Evolutionary conservation across 2,797 vertebrate genomes (phyloP), one percentile per base, ranked within the genome.

Genomic region (Tapirus indicus): DNA sequence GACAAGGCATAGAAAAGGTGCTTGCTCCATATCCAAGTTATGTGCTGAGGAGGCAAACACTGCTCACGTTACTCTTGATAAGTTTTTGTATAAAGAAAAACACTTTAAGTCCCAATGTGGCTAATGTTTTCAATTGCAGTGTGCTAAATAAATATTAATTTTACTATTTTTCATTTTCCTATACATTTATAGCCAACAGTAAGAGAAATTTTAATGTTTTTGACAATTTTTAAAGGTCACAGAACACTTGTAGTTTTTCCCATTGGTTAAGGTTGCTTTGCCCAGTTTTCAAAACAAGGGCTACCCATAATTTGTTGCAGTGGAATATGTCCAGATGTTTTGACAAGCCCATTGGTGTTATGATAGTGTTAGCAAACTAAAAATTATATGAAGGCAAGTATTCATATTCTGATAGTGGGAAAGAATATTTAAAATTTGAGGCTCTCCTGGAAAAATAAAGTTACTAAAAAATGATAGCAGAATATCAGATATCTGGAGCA

Each of bases 371-470:
- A 87, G 27, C n/a, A 91, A 93, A 74, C 44, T 79, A 78, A 93
- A 93, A 58, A 47, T 80, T 71, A 29, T 41, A n/a, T 72, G 52
- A 96, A 92, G 38, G 13, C 68, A 79, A 84, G 27, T 64, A 75
- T 91, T 95, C 32, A 54, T 32, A 86, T 93, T 97, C 54, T 92
- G 44, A 88, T 32, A 79, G 41, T 64, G 88, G 54, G 72, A 82
- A 13, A 68, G 14, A 92, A 87, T 95, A 88, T 75, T 94, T 90
- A 88, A 38, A 52, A 94, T 92, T 79, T 94, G 29, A 58, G 44
- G 32, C 16, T 94, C 1, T 93, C 32, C 35, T 80, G 10, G 35
- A 94, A 77, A 96, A 93, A 92, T 78, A 68, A 96, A 86, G n/a
- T 80, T 85, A 54, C 29, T 94, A 5, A 84, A 89, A 95, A 83